Evolutionary conservation across 2,797 vertebrate genomes (phyloP).

Genomic region (Gadopsis bispinosus): DNA sequence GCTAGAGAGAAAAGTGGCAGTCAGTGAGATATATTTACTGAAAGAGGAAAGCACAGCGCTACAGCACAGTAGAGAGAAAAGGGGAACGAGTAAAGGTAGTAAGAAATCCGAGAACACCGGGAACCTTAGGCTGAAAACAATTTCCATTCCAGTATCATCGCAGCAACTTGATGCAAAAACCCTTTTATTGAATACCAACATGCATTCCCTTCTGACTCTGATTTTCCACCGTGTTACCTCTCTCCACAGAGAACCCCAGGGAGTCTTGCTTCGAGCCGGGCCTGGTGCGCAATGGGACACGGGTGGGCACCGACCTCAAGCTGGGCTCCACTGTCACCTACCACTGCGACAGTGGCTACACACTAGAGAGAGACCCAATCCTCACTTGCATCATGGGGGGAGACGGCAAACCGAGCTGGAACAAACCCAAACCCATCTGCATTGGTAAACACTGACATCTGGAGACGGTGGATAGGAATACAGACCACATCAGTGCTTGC

Average conservation of each 20-base stretch:
- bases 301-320: slow-evolving; percentile 92
- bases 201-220: slow-evolving; percentile 48
- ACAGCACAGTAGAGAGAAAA: not conserved
- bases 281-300: slow-evolving; percentile 91
- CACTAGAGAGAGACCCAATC: slow-evolving; percentile 90
- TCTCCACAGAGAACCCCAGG: slow-evolving; percentile 92
- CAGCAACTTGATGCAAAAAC: slow-evolving; percentile 52
- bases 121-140: slow-evolving; percentile 31
- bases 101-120: slow-evolving; percentile 37
- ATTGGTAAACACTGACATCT: slow-evolving; percentile 88
- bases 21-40: slow-evolving; percentile 70
- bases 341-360: slow-evolving; percentile 95
- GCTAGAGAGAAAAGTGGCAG: slow-evolving; percentile 67
- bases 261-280: slow-evolving; percentile 99
- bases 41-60: slow-evolving; percentile 46
- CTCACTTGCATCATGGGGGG: slow-evolving; percentile 94
- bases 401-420: slow-evolving; percentile 95
- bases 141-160: slow-evolving; percentile 35
- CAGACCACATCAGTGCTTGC: slow-evolving; percentile 50
- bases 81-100: slow-evolving; percentile 11
- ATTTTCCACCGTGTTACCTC: slow-evolving; percentile 73
- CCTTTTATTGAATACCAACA: slow-evolving; percentile 46
- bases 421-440: slow-evolving; percentile 92
- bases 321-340: slow-evolving; percentile 93
- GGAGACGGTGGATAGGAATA: slow-evolving; percentile 64